Conservation (phyloP, 2,888 invertebrate species). For the Melitaea athalia region DNA sequence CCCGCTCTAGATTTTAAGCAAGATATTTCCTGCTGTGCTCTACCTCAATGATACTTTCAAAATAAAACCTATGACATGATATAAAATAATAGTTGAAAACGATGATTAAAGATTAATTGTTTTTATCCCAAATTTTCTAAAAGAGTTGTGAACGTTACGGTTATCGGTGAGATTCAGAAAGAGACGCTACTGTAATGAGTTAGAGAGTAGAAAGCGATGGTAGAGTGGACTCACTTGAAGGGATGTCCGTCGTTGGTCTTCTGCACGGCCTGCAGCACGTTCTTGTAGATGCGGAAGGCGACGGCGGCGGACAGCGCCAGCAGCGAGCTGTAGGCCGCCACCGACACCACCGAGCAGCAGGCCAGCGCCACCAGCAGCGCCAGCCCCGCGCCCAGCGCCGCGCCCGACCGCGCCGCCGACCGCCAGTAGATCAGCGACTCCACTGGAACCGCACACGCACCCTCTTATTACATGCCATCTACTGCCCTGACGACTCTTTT, state of each 20-base stretch:
- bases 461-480: background rate
- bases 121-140: no score
- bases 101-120: no score
- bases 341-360: slow-evolving; percentile 97
- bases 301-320: slow-evolving; percentile 92
- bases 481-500: background rate
- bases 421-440: slow-evolving; percentile 99
- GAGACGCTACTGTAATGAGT: no score
- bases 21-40: no score
- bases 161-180: no score
- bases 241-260: slow-evolving; percentile 98
- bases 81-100: no score
- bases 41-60: no score
- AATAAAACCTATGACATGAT: no score
- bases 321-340: slow-evolving; percentile 95
- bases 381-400: slow-evolving; percentile 95
- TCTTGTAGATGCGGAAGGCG: slow-evolving; percentile 98
- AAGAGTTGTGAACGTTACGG: no score
- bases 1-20: no score
- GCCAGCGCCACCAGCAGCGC: slow-evolving; percentile 95
- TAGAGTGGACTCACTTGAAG: slow-evolving; percentile 98
- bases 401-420: slow-evolving; percentile 95
- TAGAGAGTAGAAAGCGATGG: no score
- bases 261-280: slow-evolving; percentile 96
- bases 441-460: slow-evolving; percentile 82